Evolutionary conservation across 2,113 vertebrate genomes (phyloP).

Genomic region (Elgaria multicarinata): DNA sequence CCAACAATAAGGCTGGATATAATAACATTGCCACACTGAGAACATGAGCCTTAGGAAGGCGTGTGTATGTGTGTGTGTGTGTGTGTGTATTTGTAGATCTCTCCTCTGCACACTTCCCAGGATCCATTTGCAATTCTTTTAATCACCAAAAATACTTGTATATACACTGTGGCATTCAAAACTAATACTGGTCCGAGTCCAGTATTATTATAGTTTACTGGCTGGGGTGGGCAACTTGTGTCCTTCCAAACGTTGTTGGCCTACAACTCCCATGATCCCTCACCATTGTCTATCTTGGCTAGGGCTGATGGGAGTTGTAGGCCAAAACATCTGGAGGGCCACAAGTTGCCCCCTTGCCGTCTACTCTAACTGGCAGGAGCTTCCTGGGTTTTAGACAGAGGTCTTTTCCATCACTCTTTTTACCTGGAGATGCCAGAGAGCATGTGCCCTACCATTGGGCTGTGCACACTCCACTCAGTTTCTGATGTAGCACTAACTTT

Average conservation of each 20-base stretch:
- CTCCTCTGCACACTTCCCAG: background rate
- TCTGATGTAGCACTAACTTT: background rate
- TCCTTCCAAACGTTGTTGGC: too few species aligned
- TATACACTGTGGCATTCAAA: slow-evolving; percentile 6
- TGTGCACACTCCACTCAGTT: background rate
- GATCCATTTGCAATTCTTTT: slow-evolving; percentile 11
- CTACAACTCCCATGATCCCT: too few species aligned
- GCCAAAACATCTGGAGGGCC: too few species aligned
- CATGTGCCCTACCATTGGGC: background rate
- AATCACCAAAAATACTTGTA: background rate
- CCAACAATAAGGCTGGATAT: background rate
- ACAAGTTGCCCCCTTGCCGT: background rate
- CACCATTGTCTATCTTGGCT: too few species aligned
- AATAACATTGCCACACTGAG: background rate
- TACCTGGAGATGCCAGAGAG: too few species aligned
- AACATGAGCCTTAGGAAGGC: background rate
- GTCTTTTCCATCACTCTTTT: background rate
- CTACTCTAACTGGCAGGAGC: background rate
- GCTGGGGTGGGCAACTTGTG: background rate
- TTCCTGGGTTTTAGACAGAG: background rate
- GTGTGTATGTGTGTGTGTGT: too few species aligned
- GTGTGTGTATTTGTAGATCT: background rate
- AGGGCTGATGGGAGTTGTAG: too few species aligned
- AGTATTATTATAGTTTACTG: background rate
- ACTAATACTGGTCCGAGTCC: background rate